Evolutionary conservation across 2,797 vertebrate genomes (phyloP), one percentile per base, ranked within the genome.

Genomic region (Otolemur crassicaudatus): DNA sequence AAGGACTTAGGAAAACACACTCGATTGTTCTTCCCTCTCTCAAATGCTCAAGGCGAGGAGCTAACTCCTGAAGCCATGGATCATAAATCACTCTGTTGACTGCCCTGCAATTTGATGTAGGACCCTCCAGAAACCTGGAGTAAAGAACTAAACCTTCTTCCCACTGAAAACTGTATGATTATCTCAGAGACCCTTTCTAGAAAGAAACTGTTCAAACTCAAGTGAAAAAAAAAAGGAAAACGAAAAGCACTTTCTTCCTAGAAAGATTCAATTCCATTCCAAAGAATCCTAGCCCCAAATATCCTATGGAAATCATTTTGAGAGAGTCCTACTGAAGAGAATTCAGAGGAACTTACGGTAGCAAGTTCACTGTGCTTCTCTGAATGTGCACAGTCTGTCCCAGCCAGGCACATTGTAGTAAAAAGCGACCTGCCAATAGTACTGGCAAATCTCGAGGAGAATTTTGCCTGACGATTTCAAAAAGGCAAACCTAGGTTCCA

Each of bases 381-480:
- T 73, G 43, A 31, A 37, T 72, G 72, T 49, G n/a, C 20, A 87
- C 87, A 87, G 65, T 72, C 72, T 93, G 76, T 79, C 79, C 73
- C 81, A 95, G 82, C 79, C 94, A 95, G 90, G 79, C 82, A 80
- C 63, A 10, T 63, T 75, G 69, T 90, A 95, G 94, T 96, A 94
- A 96, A 97, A 94, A 88, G 60, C 67, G 82, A 79, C 88, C 81
- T 93, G 82, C 92, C 94, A 95, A 53, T n/a, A 89, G 60, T 60
- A 60, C 46, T 91, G 92, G 82, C 84, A 94, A 8, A 14, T 75
- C 61, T 65, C 75, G 46, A 90, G 72, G 67, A 87, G 92, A 96
- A 70, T 90, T 94, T 97, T 93, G 90, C 84, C 94, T 94, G 80
- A 95, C 85, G 65, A 90, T 91, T 90, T 96, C 90, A 92, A 53